Evolutionary conservation across 2,888 invertebrate species (phyloP).

Genomic region (Halictus quadricinctus): DNA sequence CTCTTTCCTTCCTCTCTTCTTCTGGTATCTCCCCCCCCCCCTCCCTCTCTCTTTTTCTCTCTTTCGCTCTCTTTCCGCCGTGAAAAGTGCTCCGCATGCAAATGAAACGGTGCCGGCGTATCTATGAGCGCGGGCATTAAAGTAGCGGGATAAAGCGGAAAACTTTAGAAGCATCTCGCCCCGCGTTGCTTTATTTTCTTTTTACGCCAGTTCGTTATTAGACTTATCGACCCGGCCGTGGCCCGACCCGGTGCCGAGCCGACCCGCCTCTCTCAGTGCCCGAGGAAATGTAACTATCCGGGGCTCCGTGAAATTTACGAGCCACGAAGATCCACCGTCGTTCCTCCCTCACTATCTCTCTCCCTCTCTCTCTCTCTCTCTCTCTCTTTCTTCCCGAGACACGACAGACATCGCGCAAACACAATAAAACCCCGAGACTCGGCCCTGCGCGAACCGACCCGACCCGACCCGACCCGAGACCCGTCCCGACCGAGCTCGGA

Average conservation of each 20-base stretch:
- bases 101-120: conserved; percentile 60
- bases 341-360: background rate
- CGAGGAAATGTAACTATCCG: conserved; percentile 19
- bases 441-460: background rate
- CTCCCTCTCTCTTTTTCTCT: background rate
- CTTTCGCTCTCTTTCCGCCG: conserved; percentile 7
- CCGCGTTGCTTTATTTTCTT: conserved; percentile 37
- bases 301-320: conserved; percentile 37
- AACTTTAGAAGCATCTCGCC: conserved; percentile 46
- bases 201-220: conserved; percentile 50
- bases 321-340: conserved; percentile 1
- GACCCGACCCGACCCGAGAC: background rate
- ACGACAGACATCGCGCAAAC: conserved; percentile 23
- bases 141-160: conserved; percentile 49
- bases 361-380: too few species aligned
- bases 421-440: conserved; percentile 31
- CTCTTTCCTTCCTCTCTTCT: background rate
- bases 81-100: conserved; percentile 59
- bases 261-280: background rate
- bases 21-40: background rate
- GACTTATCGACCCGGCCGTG: conserved; percentile 48
- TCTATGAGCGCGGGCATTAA: conserved; percentile 46
- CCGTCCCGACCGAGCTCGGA: background rate
- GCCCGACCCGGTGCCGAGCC: background rate
- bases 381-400: conserved; percentile 12